Percentiles rank a stretch among this genome's conserved stretches.
Conservation (phyloP, 1,140 invertebrate genomes). For the Neelides sp. region DNA sequence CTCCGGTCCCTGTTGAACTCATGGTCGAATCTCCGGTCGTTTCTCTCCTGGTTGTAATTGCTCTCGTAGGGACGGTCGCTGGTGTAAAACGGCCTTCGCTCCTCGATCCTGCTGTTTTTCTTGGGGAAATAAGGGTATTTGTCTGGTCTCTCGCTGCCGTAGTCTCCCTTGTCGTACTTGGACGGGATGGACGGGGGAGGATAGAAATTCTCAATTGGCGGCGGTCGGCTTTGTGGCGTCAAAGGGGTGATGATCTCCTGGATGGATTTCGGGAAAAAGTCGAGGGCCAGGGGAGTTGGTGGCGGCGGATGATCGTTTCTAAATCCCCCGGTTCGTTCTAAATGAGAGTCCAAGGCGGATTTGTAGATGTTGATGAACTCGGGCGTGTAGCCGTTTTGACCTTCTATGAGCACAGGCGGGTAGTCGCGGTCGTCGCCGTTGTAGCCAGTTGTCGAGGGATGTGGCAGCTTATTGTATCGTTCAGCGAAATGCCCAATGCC, state of each 20-base stretch:
- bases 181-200: not conserved
- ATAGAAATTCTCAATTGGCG: not conserved
- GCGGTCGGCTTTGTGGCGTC: not conserved
- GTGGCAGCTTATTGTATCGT: not conserved
- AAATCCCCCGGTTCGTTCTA: slow-evolving; percentile 1
- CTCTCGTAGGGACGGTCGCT: too few relatives aligned
- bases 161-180: not conserved
- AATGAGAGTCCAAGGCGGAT: slow-evolving; percentile 4
- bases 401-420: slow-evolving; percentile 1
- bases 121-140: too few relatives aligned
- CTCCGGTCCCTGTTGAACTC: too few relatives aligned
- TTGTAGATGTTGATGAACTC: slow-evolving; percentile 13
- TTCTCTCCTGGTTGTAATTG: too few relatives aligned
- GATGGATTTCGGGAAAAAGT: slow-evolving; percentile 21
- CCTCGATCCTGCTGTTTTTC: too few relatives aligned
- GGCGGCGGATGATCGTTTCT: not conserved
- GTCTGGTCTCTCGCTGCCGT: not conserved
- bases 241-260: slow-evolving; percentile 19
- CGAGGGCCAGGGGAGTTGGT: not conserved
- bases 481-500: slow-evolving; percentile 1
- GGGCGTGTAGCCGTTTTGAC: slow-evolving; percentile 13
- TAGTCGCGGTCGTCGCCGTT: not conserved
- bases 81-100: too few relatives aligned
- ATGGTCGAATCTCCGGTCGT: too few relatives aligned
- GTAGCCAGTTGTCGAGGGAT: slow-evolving; percentile 5